Evolutionary conservation across 2,113 vertebrate species (phyloP).

Genomic region (Cynopterus brachyotis): DNA sequence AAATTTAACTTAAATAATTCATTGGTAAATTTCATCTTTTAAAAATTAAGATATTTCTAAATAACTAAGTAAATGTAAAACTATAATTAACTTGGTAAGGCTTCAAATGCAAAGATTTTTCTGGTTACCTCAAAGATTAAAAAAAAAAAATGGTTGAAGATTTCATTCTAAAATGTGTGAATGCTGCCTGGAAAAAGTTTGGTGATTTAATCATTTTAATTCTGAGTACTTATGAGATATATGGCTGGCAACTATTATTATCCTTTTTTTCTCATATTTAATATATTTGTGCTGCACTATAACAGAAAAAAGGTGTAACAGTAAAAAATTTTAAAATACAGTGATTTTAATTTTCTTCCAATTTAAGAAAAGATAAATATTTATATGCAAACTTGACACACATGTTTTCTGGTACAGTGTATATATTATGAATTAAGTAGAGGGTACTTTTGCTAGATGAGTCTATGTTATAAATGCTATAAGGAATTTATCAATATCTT

Average conservation of each 20-base stretch:
- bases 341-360: not conserved
- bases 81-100: not conserved
- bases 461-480: not conserved
- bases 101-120: not conserved
- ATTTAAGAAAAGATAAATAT: not conserved
- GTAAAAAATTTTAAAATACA: not conserved
- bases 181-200: not conserved
- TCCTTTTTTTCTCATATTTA: not conserved
- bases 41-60: not conserved
- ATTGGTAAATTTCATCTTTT: not conserved
- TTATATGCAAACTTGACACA: not conserved
- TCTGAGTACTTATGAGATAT: not conserved
- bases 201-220: slow-evolving; percentile 8
- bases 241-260: not conserved
- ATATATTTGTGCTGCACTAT: not conserved
- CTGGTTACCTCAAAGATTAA: not conserved
- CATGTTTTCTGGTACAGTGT: accelerated
- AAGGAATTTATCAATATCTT: not conserved
- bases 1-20: not conserved
- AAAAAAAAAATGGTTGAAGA: not conserved
- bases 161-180: slow-evolving; percentile 1
- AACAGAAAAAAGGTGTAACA: not conserved
- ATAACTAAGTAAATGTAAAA: not conserved
- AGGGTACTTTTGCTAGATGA: not conserved
- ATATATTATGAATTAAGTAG: not conserved